Percentiles rank a stretch among this genome's conserved stretches.
phyloP scores from a whole-genome alignment of 2,888 invertebrate species.

The Hemicrepidius hirtus region DNA sequence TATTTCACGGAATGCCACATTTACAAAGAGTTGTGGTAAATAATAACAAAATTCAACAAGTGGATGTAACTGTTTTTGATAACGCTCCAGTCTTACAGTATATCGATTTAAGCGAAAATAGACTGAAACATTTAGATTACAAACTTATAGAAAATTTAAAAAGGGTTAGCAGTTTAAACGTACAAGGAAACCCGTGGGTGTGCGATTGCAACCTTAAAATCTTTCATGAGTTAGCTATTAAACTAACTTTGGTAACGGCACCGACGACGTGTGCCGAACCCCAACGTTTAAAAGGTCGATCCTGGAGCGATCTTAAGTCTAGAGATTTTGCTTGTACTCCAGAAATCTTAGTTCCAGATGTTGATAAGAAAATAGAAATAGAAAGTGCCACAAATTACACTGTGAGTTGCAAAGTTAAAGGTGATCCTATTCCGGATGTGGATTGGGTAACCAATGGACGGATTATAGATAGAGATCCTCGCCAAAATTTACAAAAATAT shows the following conservation, averaged over 20 bases:
- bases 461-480: conserved; percentile 75
- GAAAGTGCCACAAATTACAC: conserved; percentile 80
- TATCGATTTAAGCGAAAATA: conserved; percentile 84
- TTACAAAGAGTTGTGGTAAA: conserved; percentile 86
- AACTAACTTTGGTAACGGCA: conserved; percentile 83
- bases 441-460: conserved; percentile 83
- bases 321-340: conserved; percentile 90
- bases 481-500: conserved; percentile 72
- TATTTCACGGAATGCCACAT: conserved; percentile 76
- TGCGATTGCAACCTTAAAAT: conserved; percentile 90
- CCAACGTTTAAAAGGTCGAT: conserved; percentile 77
- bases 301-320: conserved; percentile 83
- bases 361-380: conserved; percentile 77
- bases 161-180: conserved; percentile 82
- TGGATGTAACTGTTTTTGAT: conserved; percentile 83
- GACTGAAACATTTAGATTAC: conserved; percentile 78
- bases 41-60: conserved; percentile 81
- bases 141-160: conserved; percentile 80
- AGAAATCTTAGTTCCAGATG: conserved; percentile 79
- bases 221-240: conserved; percentile 85
- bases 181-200: conserved; percentile 90
- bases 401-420: conserved; percentile 83
- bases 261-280: conserved; percentile 86
- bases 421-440: conserved; percentile 85
- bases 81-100: conserved; percentile 79